Percentiles rank a stretch among this genome's conserved stretches.
Conservation (phyloP, 2,888 invertebrate species). For the Andrena dorsata region DNA sequence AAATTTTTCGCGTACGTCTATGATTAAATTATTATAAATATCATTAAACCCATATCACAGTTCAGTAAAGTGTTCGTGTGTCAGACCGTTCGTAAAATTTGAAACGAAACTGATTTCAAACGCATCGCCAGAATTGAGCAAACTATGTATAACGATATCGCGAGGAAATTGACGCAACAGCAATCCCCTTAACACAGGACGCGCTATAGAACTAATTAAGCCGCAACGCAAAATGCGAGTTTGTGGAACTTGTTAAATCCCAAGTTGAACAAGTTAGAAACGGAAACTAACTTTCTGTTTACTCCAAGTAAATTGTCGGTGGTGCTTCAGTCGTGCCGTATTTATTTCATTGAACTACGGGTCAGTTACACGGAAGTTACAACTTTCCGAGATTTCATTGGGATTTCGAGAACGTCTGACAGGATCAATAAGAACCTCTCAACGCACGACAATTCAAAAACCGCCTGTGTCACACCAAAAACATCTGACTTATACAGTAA, state of each 20-base stretch:
- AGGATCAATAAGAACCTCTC: not conserved
- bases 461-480: not conserved
- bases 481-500: not conserved
- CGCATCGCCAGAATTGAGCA: not conserved
- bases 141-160: not conserved
- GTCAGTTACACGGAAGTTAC: slow-evolving; percentile 10
- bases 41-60: no score
- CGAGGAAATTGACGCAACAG: not conserved
- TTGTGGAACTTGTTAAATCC: slow-evolving; percentile 31
- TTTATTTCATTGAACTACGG: slow-evolving; percentile 26
- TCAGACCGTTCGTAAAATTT: not conserved
- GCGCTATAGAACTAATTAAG: slow-evolving; percentile 18
- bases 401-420: not conserved
- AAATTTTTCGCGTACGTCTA: no score
- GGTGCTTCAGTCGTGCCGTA: slow-evolving; percentile 10
- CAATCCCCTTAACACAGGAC: slow-evolving; percentile 5
- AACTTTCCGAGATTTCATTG: not conserved
- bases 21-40: no score
- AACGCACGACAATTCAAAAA: not conserved
- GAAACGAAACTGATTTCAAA: not conserved
- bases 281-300: slow-evolving; percentile 29
- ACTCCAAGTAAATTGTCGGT: slow-evolving; percentile 23
- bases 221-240: slow-evolving; percentile 23
- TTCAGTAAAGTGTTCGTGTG: no score
- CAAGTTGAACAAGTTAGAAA: slow-evolving; percentile 31